Evolutionary conservation across 2,888 invertebrate species (phyloP).

Genomic region (Laspeyria flexula): DNA sequence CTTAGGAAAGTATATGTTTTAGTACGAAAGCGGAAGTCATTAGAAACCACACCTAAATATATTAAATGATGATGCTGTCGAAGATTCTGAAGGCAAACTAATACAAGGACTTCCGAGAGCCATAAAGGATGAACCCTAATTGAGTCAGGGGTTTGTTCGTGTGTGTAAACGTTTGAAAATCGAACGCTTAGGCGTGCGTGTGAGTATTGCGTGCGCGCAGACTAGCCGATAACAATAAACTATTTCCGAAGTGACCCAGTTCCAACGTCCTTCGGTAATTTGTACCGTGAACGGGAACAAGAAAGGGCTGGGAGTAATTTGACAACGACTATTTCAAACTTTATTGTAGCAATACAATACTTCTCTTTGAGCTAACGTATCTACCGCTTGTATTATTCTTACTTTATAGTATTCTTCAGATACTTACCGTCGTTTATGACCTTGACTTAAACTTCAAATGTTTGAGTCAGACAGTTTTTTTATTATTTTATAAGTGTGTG

Average conservation of each 20-base stretch:
- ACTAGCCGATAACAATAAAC: constrained; percentile 85
- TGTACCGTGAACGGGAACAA: constrained; percentile 84
- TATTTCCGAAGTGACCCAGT: constrained; percentile 86
- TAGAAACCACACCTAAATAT: constrained; percentile 55
- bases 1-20: constrained; percentile 73
- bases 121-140: constrained; percentile 78
- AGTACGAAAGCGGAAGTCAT: constrained; percentile 77
- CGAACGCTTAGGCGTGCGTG: constrained; percentile 67
- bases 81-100: constrained; percentile 72
- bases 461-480: constrained; percentile 38
- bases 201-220: constrained; percentile 80
- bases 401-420: constrained; percentile 47
- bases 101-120: constrained; percentile 66
- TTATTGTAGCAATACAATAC: constrained; percentile 65
- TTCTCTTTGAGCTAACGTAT: constrained; percentile 58
- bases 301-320: constrained; percentile 81
- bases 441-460: constrained; percentile 56
- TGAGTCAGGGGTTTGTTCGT: constrained; percentile 61
- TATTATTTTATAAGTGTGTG: constrained; percentile 43
- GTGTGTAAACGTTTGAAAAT: constrained; percentile 78
- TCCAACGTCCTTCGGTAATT: constrained; percentile 84
- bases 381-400: constrained; percentile 58
- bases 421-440: constrained; percentile 49
- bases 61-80: constrained; percentile 54
- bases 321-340: constrained; percentile 66